Base-by-base conservation (phyloP, 2,888 invertebrate genomes). In the Dendrolimus houi region DNA sequence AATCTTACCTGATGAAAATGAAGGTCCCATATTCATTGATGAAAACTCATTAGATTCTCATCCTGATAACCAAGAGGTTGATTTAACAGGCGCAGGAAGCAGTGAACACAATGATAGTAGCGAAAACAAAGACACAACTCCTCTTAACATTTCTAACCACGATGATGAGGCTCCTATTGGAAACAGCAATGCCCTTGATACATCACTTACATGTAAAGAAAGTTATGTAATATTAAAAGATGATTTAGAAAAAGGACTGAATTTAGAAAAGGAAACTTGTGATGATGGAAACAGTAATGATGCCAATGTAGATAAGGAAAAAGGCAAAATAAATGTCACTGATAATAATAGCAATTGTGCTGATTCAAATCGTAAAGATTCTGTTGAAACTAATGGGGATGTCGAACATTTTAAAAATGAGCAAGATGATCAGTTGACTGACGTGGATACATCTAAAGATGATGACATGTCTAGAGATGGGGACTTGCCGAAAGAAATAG, bases 21-120 rank as follows among this genome's bases (percentile, higher is more conserved):
- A 91, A 56, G 91, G 90, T 64, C 91, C 91, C 1, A 91, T 92
- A 67, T 88, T 85, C 64, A 88, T 92, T 54, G 91, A 91, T 63
- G 90, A 91, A 69, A 89, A 90, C 69, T 91, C 91, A 0, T 64
- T 80, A n/a, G 91, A 90, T 54, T 88, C 87, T 1, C 77, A 68
- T 60, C 60, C 67, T 63, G 83, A 81, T 52, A 77, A 61, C 47
- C 82, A 79, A 60, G 86, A 86, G 61, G 84, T 88, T 2, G 87
- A 89, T 69, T 68, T 87, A 59, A 87, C 88, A 1, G 81, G 74
- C 10, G 69, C 72, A 10, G 80, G 74, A n/a, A 85, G 78, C 61
- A 90, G 91, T 64, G 92, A 92, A 62, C 88, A 82, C 59, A 92
- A 92, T 62, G 90, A 92, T 59, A 87, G 91, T 64, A 72, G 75